Percentiles rank a stretch among this genome's conserved stretches.
These are phyloP conservation scores for Picus viridis DNA, from an alignment of 2,797 vertebrate species.

Conservation along the genomic window DNA sequence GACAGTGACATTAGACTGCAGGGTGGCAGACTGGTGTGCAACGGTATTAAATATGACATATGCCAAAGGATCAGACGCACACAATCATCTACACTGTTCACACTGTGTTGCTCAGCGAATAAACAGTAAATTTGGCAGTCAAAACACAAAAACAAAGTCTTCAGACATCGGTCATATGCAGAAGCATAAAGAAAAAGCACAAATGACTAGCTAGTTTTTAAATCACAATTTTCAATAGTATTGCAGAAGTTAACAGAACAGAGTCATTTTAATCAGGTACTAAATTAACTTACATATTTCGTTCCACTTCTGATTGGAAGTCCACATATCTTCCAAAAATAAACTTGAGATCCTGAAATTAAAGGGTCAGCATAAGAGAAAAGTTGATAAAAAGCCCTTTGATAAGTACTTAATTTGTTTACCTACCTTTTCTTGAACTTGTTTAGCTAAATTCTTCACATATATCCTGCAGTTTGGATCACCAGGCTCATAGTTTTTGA, in stretches of 20 bases:
- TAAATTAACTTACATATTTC: conserved; percentile 89
- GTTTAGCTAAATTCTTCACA: conserved; percentile 97
- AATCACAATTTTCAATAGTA: neutral
- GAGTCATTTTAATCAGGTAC: neutral
- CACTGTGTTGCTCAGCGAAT: neutral
- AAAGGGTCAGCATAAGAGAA: neutral
- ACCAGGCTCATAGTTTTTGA: conserved; percentile 94
- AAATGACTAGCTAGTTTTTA: neutral
- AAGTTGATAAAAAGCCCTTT: neutral
- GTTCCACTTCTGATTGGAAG: conserved; percentile 88
- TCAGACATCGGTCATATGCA: neutral
- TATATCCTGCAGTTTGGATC: conserved; percentile 98
- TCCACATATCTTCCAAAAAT: conserved; percentile 95
- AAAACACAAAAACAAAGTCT: neutral
- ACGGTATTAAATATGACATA: neutral
- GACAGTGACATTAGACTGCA: neutral
- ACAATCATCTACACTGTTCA: neutral
- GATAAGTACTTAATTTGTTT: neutral
- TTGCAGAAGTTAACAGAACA: neutral
- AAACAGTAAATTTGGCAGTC: neutral
- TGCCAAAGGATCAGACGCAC: neutral
- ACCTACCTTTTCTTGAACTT: conserved; percentile 94
- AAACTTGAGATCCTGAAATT: conserved; percentile 92
- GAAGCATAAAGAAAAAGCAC: neutral
- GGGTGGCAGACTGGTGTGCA: neutral